These are phyloP conservation scores for Ormyrus pomaceus DNA, from an alignment of 2,888 invertebrate species.

Conservation along the genomic window DNA sequence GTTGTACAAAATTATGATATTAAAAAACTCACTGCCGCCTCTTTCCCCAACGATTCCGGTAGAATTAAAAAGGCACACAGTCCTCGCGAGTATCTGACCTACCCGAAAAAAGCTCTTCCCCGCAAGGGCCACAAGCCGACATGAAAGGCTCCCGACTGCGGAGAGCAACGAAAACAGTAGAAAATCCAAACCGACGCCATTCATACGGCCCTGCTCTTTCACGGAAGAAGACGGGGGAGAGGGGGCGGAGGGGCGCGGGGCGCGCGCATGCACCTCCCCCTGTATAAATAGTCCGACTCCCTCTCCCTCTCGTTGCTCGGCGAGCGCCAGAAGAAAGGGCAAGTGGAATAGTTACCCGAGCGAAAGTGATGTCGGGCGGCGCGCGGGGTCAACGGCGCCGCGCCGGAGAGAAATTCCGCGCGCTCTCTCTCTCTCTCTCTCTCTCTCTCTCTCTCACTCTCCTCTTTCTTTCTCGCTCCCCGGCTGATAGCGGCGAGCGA, in stretches of 20 bases:
- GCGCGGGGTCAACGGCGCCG: constrained; percentile 25
- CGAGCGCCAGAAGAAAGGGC: constrained; percentile 57
- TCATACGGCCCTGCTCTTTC: neutral
- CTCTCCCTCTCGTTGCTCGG: neutral
- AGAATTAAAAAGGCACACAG: too few species aligned
- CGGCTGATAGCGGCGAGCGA: neutral
- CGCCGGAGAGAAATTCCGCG: neutral
- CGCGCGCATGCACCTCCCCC: neutral
- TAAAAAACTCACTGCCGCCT: too few species aligned
- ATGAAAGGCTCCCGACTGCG: too few species aligned
- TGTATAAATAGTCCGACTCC: constrained; percentile 27
- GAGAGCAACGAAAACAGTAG: too few species aligned
- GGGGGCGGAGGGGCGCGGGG: too few species aligned
- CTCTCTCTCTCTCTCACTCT: too few species aligned
- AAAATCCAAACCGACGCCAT: too few species aligned
- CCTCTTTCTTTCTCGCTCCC: too few species aligned
- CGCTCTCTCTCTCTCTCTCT: too few species aligned
- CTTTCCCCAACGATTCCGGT: too few species aligned
- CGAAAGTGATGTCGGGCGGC: constrained; percentile 55
- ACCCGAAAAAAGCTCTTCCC: neutral
- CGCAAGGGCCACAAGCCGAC: too few species aligned
- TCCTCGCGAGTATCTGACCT: neutral
- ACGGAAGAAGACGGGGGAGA: neutral
- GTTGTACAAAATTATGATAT: too few species aligned
- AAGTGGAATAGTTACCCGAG: constrained; percentile 60